Conservation (phyloP, 2,888 invertebrate species). For the Drosophila macrothrix region DNA sequence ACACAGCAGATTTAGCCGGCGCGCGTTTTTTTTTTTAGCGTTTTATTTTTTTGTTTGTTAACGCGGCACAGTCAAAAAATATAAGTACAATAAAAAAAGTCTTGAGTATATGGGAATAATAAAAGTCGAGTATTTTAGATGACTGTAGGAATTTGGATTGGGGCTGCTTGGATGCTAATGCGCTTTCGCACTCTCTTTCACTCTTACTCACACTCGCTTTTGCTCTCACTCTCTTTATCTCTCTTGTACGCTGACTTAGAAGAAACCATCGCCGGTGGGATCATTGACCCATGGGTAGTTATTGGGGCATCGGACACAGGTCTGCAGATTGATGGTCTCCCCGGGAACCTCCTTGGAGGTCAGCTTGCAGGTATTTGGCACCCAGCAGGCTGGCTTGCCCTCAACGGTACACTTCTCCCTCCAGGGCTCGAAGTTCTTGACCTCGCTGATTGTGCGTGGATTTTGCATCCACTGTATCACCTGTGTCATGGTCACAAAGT, state of each 20-base stretch:
- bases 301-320: slow-evolving; percentile 96
- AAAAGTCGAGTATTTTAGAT: slow-evolving; percentile 41
- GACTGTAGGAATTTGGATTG: slow-evolving; percentile 61
- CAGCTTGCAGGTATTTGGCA: slow-evolving; percentile 95
- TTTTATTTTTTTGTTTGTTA: slow-evolving; percentile 3
- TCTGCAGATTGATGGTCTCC: slow-evolving; percentile 96
- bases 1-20: slow-evolving; percentile 84
- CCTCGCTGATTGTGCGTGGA: slow-evolving; percentile 92
- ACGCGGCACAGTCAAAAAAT: slow-evolving; percentile 62
- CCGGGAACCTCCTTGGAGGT: slow-evolving; percentile 97
- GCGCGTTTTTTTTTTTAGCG: slow-evolving; percentile 42
- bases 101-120: slow-evolving; percentile 58
- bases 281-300: slow-evolving; percentile 98
- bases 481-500: slow-evolving; percentile 98
- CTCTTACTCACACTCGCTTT: slow-evolving; percentile 45
- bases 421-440: slow-evolving; percentile 97
- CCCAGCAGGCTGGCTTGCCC: slow-evolving; percentile 93
- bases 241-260: slow-evolving; percentile 87
- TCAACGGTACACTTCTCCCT: slow-evolving; percentile 97
- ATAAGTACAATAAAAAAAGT: slow-evolving; percentile 57
- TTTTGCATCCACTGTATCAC: slow-evolving; percentile 98
- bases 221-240: slow-evolving; percentile 47
- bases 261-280: slow-evolving; percentile 91
- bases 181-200: slow-evolving; percentile 25
- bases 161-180: slow-evolving; percentile 51